Percentiles rank a stretch among this genome's conserved stretches.
Conservation (phyloP, 1,140 invertebrate genomes). For the Samia ricini region DNA sequence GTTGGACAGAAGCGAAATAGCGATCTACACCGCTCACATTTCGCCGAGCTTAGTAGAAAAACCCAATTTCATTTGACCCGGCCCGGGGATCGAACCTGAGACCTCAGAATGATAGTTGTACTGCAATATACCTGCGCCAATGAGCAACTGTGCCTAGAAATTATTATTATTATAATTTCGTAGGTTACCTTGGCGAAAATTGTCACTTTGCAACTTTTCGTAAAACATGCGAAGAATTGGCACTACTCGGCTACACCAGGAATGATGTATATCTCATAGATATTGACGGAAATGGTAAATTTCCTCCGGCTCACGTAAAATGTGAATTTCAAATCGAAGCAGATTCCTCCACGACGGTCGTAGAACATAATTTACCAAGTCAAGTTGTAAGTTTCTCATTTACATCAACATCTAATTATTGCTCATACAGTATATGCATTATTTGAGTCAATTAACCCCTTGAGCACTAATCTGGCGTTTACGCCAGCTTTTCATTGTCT, state of each 20-base stretch:
- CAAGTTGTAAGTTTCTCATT: conserved; percentile 81
- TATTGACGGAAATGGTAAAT: conserved; percentile 94
- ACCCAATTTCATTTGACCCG: too few relatives aligned
- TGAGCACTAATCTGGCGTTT: too few relatives aligned
- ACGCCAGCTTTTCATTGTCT: too few relatives aligned
- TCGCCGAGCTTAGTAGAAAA: too few relatives aligned
- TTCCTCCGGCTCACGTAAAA: conserved; percentile 92
- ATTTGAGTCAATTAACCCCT: neutral
- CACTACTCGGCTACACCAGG: conserved; percentile 89
- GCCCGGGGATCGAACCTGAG: too few relatives aligned
- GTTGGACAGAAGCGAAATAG: too few relatives aligned
- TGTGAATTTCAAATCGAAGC: conserved; percentile 93
- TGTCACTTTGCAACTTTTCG: conserved; percentile 95
- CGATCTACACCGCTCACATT: too few relatives aligned
- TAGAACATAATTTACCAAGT: conserved; percentile 94
- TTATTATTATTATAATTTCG: conserved; percentile 11
- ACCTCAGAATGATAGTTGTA: too few relatives aligned
- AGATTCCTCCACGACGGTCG: conserved; percentile 92
- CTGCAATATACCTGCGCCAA: too few relatives aligned
- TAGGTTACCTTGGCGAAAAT: conserved; percentile 90
- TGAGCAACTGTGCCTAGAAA: neutral
- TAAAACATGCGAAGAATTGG: conserved; percentile 94
- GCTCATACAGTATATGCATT: neutral
- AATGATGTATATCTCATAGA: conserved; percentile 94
- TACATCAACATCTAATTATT: neutral